Base-by-base conservation (phyloP, 1,140 invertebrate species). In the Hyphantria cunea region DNA sequence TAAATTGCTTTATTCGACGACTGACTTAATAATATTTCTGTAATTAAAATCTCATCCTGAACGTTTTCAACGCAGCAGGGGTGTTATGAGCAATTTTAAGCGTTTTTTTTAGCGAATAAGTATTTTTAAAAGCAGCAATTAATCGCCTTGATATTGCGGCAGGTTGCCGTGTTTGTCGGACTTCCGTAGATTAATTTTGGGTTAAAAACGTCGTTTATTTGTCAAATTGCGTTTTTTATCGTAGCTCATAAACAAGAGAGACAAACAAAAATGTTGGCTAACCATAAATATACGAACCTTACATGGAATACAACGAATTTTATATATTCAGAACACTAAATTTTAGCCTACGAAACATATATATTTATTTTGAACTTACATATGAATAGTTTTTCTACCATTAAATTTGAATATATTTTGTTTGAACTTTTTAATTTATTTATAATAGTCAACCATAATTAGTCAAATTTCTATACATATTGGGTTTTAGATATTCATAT, bases 1-100 rank as follows among this genome's bases (percentile, higher is more conserved):
- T 63, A 76, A 84, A 85, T 80, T 73, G 80, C 72, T 77, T 81
- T 78, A 81, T 82, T 76, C 68, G 77, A 68, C 72, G 66, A 71
- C 52, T 71, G 72, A 80, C 76, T 84, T 82, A 82, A 86, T 83
- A 82, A 80, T 83, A 83, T 80, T 80, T 82, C 74, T 80, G 80
- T 84, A 86, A 86, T 86, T 86, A 82, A 86, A 84, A 83, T 75
- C 72, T 74, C 72, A 68, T 64, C 64, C 61, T 41, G 65, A 75
- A 76, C 78, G 68, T 81, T 85, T 84, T 82, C 71, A 78, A 70
- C 69, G 73, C 17, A 42, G 45, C 69, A 56, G 47, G 55, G 70
- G 70, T 65, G 64, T 70, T 68, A 51, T 62, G 65, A 63, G 67
- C 65, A 78, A 74, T 80, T 74, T 76, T 70, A 71, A 68, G 64